Conservation (phyloP, 2,888 invertebrate genomes). For the Eulithis testata region DNA sequence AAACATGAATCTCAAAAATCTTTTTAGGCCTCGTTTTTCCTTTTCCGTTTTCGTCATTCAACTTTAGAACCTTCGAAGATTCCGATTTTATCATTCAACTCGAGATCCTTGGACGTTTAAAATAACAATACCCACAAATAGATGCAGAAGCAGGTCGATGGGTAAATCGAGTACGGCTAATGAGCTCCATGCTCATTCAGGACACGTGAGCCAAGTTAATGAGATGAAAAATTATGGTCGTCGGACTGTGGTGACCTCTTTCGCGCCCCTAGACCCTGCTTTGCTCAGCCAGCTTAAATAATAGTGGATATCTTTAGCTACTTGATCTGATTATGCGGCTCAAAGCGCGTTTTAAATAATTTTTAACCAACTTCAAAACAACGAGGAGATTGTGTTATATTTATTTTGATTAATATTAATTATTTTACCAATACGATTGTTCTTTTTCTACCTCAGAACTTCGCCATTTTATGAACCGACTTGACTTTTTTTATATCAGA, state of each 20-base stretch:
- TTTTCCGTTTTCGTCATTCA: too few relatives aligned
- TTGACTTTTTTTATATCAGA: too few relatives aligned
- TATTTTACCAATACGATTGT: too few relatives aligned
- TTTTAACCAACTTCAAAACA: too few relatives aligned
- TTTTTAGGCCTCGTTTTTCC: too few relatives aligned
- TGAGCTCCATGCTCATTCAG: constrained; percentile 71
- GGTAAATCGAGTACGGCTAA: constrained; percentile 55
- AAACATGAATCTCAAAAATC: too few relatives aligned
- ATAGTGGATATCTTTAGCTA: constrained; percentile 43
- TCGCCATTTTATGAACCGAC: too few relatives aligned
- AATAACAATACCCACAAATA: constrained; percentile 35
- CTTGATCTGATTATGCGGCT: constrained; percentile 25
- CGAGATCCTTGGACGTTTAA: constrained; percentile 17
- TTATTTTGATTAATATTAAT: too few relatives aligned
- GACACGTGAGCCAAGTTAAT: constrained; percentile 69
- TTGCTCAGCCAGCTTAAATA: constrained; percentile 68
- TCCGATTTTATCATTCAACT: too few relatives aligned
- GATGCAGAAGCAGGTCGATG: constrained; percentile 48
- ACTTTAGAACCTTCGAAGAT: too few relatives aligned
- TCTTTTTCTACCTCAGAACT: too few relatives aligned
- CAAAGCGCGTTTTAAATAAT: neutral
- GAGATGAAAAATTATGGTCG: constrained; percentile 79
- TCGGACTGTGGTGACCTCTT: constrained; percentile 76
- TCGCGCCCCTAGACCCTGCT: constrained; percentile 65
- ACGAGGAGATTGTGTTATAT: too few relatives aligned